Evolutionary conservation across 2,888 invertebrate species (phyloP), one percentile per base, ranked within the genome.

Genomic region (Emmelina monodactyla): DNA sequence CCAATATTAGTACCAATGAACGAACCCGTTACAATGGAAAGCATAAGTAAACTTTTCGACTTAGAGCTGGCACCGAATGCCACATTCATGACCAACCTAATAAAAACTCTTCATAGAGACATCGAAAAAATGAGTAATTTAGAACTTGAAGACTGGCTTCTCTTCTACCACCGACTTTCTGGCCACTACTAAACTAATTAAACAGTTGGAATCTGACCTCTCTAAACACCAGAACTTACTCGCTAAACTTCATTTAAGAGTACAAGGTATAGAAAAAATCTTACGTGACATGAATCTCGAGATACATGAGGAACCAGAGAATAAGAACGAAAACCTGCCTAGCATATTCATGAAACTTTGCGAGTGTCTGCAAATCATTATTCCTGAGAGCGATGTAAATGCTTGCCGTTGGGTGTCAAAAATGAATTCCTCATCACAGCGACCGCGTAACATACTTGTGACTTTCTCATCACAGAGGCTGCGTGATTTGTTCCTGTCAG

Each of bases 401-500:
- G n/a, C n/a, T n/a, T n/a, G n/a, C 16, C 31, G 16, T 10, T 16
- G 25, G 3, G 32, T 32, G 6, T 16, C 32, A 2, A 32, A 32
- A 22, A 12, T 29, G 9, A 29, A 28, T n/a, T 12, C 22, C 2
- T n/a, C 15, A 16, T 34, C 34, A 2, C 12, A 34, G 2, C 2
- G 34, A 9, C 34, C 34, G 2, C 28, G 28, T 3, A 34, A 34
- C 13, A 28, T 34, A 11, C 19, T 34, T 2, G 28, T 34, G 2
- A 16, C 34, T 12, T n/a, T 34, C 2, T 33, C 36, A 2, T 32
- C 32, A 2, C 40, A 38, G 2, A 28, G 38, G 10, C 14, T 35
- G 7, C 37, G 44, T 3, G 41, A 44, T 22, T n/a, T 10, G n/a
- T 4, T 34, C 2, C 4, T 35, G 2, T 35, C 35, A 6, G 13